Base-by-base conservation (phyloP, 2,113 vertebrate species). In the Nothobranchius kuhntae region DNA sequence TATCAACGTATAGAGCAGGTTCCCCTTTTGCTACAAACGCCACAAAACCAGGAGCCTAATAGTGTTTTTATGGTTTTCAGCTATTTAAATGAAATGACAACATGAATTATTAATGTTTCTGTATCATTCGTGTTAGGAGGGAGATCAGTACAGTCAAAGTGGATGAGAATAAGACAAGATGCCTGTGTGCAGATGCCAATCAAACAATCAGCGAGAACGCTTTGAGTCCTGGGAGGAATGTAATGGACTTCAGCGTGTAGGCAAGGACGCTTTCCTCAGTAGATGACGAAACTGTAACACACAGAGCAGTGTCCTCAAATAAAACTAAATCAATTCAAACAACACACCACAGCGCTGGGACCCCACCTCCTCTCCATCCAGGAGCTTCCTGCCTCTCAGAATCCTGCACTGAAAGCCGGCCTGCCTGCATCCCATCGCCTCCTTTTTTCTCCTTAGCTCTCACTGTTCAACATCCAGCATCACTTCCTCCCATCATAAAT, bases 161-260 rank as follows among this genome's bases (percentile, higher is more conserved):
- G 80, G 30, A 11, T 15, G 42, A 65, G 54, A 71, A 73, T 63
- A 75, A 81, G 79, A 71, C 56, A 67, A 68, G 65, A 68, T 38
- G 74, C 57, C 56, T 80, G 73, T 71, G 71, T 81, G 80, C 81
- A 86, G 83, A 85, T 87, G 91, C 75, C 91, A 89, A 80, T 91
- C 90, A 91, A 83, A 79, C 64, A 40, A 85, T 71, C 47, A 88
- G 85, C 87, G 68, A 89, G 89, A 89, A 85, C 91, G 87, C 83
- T 75, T 55, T 6, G 75, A 83, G 86, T 89, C 88, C 85, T 87
- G 62, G 71, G 86, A 87, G 89, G 79, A 78, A 83, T 73, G 77
- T 81, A 87, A 78, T 85, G 50, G 87, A 86, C 90, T 92, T 92
- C 91, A 93, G 91, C 87, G 90, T 91, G 89, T 92, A 92, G 86